Evolutionary conservation across 2,888 invertebrate species (phyloP).

Genomic region (Hecatera dysodea): DNA sequence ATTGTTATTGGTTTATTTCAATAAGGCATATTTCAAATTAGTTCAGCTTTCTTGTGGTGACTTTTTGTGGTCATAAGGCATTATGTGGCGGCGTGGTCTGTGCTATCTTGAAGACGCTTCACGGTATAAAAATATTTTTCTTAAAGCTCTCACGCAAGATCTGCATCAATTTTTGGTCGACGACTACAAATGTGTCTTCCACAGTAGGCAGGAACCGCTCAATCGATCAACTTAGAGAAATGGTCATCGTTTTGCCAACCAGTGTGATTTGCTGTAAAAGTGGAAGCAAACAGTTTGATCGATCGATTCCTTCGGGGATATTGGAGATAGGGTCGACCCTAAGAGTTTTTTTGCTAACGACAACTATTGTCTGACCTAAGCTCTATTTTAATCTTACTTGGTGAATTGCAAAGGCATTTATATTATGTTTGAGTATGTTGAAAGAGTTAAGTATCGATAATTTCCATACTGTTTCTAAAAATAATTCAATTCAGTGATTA

Average conservation of each 20-base stretch:
- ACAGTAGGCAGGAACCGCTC: slow-evolving; percentile 31
- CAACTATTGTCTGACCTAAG: too few relatives aligned
- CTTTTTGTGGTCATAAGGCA: slow-evolving; percentile 37
- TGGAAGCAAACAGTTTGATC: slow-evolving; percentile 22
- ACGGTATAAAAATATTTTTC: slow-evolving; percentile 6
- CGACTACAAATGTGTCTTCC: slow-evolving; percentile 1
- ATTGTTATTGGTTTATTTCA: slow-evolving; percentile 48
- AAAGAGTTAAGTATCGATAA: too few relatives aligned
- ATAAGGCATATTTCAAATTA: slow-evolving; percentile 47
- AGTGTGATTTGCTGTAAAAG: slow-evolving; percentile 14
- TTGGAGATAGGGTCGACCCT: neutral
- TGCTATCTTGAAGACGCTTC: slow-evolving; percentile 2
- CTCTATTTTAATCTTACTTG: too few relatives aligned
- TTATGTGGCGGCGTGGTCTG: slow-evolving; percentile 21
- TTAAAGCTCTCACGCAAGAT: neutral
- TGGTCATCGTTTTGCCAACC: slow-evolving; percentile 27
- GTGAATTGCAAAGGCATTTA: too few relatives aligned
- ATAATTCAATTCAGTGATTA: too few relatives aligned
- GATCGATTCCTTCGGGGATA: slow-evolving; percentile 15
- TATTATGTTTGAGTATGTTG: too few relatives aligned
- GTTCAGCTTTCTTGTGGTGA: slow-evolving; percentile 10
- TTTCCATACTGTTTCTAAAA: too few relatives aligned
- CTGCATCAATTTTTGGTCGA: slow-evolving; percentile 38
- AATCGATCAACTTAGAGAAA: slow-evolving; percentile 41
- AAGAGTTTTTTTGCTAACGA: neutral